phyloP scores from a whole-genome alignment of 2,113 vertebrate species.

The Neoarius graeffei region DNA sequence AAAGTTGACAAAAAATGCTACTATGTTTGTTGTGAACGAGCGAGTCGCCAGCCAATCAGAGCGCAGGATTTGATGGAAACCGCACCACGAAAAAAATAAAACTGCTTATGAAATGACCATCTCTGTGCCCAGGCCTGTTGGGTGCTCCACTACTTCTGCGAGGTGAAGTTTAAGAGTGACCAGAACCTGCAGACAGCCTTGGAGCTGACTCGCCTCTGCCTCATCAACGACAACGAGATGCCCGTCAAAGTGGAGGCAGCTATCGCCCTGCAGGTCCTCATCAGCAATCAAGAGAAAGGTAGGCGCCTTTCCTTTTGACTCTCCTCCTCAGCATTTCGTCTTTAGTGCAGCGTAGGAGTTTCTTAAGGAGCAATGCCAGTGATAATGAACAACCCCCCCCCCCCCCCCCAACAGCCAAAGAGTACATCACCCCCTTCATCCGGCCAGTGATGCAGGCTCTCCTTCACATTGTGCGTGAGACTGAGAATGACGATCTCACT shows the following conservation, averaged over 20 bases:
- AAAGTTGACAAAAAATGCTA: too few species aligned
- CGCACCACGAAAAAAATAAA: too few species aligned
- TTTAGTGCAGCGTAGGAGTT: not conserved
- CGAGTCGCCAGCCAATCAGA: too few species aligned
- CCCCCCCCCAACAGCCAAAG: slow-evolving; percentile 81
- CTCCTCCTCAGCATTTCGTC: not conserved
- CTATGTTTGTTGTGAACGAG: too few species aligned
- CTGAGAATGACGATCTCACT: slow-evolving; percentile 98
- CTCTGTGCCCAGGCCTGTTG: slow-evolving; percentile 86
- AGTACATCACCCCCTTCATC: slow-evolving; percentile 95
- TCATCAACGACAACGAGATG: slow-evolving; percentile 98
- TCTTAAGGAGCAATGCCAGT: not conserved
- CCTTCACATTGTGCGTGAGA: slow-evolving; percentile 97
- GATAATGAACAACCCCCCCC: not conserved
- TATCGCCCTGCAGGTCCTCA: slow-evolving; percentile 95
- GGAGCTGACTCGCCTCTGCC: slow-evolving; percentile 89
- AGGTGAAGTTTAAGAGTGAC: slow-evolving; percentile 98
- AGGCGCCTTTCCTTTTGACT: slow-evolving; percentile 29
- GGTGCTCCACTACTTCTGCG: slow-evolving; percentile 99
- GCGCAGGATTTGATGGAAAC: too few species aligned
- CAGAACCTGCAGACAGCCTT: slow-evolving; percentile 96
- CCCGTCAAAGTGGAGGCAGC: slow-evolving; percentile 98
- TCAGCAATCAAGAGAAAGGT: slow-evolving; percentile 99
- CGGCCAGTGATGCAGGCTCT: slow-evolving; percentile 98
- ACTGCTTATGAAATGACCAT: not conserved